These are phyloP conservation scores for Anniella stebbinsi DNA, from an alignment of 2,797 vertebrate genomes.

Conservation along the genomic window DNA sequence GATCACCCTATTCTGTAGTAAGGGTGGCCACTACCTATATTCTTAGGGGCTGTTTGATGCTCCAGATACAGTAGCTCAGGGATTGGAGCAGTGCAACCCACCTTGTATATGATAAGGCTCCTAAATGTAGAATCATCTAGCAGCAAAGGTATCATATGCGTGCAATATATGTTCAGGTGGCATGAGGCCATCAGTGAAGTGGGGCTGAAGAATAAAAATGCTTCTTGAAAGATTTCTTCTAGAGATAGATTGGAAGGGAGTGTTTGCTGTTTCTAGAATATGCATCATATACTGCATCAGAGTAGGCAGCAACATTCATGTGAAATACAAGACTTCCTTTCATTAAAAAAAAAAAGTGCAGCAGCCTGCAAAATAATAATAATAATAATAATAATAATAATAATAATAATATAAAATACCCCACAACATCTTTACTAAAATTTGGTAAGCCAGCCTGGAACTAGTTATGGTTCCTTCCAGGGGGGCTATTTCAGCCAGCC, in stretches of 20 bases:
- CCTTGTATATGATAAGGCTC: not conserved
- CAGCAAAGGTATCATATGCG: not conserved
- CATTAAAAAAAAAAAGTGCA: not conserved
- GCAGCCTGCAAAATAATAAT: not conserved
- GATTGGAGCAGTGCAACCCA: not conserved
- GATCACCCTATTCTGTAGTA: no score
- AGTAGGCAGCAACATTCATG: not conserved
- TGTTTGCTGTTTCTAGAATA: no score
- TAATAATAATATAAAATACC: not conserved
- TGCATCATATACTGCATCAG: not conserved
- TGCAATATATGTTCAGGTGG: not conserved
- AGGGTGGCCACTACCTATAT: not conserved
- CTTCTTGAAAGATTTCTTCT: not conserved
- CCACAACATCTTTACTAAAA: not conserved
- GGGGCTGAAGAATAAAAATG: not conserved
- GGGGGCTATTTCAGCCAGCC: not conserved
- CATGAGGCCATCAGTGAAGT: not conserved
- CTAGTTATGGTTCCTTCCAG: not conserved
- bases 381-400: no score
- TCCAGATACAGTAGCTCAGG: not conserved
- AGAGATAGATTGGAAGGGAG: not conserved
- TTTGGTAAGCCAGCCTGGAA: no score
- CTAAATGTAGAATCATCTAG: not conserved
- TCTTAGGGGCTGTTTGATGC: not conserved
- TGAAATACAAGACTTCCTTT: not conserved